A percentile compares a stretch with the other conserved stretches of the same genome.
Conservation (phyloP, 2,113 vertebrate species). For the Bujurquina vittata region DNA sequence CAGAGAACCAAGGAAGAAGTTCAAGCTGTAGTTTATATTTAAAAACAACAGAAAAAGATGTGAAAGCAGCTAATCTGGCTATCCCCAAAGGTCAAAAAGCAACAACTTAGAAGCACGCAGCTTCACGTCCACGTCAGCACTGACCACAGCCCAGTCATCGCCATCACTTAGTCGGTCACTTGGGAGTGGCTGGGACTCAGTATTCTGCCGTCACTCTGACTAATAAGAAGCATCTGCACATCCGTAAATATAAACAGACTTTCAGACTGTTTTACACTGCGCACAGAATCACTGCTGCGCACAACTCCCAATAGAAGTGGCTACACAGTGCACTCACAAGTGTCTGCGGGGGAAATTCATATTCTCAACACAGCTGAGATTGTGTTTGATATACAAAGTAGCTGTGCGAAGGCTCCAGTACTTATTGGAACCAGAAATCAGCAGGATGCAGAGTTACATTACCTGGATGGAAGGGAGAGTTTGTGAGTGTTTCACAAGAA, state of each 20-base stretch:
- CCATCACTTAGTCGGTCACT: constrained; percentile 29
- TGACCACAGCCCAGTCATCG: constrained; percentile 47
- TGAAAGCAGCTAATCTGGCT: background rate
- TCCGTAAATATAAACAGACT: constrained; percentile 25
- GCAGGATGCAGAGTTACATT: constrained; percentile 9
- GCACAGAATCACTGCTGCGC: background rate
- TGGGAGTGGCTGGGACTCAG: constrained; percentile 24
- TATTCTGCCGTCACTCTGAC: constrained; percentile 37
- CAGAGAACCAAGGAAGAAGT: background rate
- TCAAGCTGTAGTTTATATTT: background rate
- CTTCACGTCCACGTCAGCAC: constrained; percentile 39
- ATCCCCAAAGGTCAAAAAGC: background rate
- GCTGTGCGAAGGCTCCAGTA: constrained; percentile 28
- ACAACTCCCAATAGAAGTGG: background rate
- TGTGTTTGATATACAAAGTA: constrained; percentile 38
- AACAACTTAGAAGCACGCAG: background rate
- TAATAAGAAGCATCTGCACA: constrained; percentile 38
- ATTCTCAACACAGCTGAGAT: constrained; percentile 31
- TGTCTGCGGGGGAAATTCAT: constrained; percentile 28
- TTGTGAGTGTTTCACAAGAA: background rate
- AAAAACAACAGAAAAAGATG: background rate
- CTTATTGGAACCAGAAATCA: constrained; percentile 45
- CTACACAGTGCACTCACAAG: background rate
- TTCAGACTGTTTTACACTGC: background rate
- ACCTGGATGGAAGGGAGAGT: background rate